Base-by-base conservation (phyloP, 2,113 vertebrate species). In the Elgaria multicarinata region DNA sequence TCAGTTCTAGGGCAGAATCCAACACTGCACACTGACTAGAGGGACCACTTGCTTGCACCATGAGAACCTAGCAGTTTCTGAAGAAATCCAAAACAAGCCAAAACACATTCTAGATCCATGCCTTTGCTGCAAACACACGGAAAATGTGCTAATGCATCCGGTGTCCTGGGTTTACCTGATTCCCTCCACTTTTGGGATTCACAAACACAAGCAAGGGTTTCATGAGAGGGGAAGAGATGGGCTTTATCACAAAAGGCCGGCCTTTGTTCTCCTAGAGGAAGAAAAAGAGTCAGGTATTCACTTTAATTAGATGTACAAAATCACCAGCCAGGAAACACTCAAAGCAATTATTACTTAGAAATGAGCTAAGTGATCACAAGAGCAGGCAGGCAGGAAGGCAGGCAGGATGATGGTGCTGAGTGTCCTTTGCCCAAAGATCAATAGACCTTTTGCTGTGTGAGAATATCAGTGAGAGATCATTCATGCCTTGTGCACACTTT, bases 171-270 rank as follows among this genome's bases (percentile, higher is more conserved):
- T 95, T 97, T 92, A 98, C 98, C 97, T 98, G 98, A 92, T 98
- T 98, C 66, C 98, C 97, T 93, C 98, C 98, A 88, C 98, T 98
- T 96, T 98, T 98, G 89, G 98, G 98, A 80, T 98, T 98, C 86
- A 98, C 97, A 93, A 98, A 98, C 83, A 98, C 97, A 90, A 98
- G 95, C 87, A 98, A 93, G 0, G 98, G 98, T 76, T 98, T 98
- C 97, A 98, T 98, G 91, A 98, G 97, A 0, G 97, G 97, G 58
- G 98, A 98, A 6, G 97, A 97, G 74, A 98, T 97, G 3, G 98
- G 97, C 58, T 98, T 98, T 95, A 98, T 97, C 90, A 98, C 95
- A 95, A 98, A 98, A 50, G 98, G 97, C 28, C 97, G 95, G 31
- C 97, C 97, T 95, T 97, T 98, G 95, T 95, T 98, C 81, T 98